Conservation (phyloP, 2,888 invertebrate genomes). For the Trachelus troglodyta region DNA sequence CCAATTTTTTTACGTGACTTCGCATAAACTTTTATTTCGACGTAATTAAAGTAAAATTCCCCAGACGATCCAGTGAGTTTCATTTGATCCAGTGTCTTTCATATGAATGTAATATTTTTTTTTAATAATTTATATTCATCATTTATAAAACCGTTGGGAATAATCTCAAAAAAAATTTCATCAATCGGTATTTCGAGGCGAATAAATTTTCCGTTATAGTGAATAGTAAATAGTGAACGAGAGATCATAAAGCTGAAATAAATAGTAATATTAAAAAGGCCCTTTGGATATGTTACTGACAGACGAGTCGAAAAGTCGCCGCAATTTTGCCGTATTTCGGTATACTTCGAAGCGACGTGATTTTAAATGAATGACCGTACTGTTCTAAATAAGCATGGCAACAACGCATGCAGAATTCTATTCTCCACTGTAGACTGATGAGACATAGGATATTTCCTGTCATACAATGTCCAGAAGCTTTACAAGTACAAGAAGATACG, state of each 20-base stretch:
- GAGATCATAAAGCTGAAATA: background rate
- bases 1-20: background rate
- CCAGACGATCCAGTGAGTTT: background rate
- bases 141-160: background rate
- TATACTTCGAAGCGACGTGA: background rate
- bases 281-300: background rate
- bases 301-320: background rate
- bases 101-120: background rate
- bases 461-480: background rate
- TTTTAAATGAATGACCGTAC: background rate
- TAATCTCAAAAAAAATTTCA: background rate
- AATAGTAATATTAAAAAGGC: background rate
- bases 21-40: background rate
- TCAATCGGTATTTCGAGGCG: background rate
- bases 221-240: background rate
- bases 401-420: background rate
- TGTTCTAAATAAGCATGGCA: background rate
- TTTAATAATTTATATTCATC: background rate
- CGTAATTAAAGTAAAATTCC: background rate
- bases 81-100: no score
- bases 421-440: background rate
- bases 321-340: background rate
- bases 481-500: background rate
- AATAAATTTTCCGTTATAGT: background rate
- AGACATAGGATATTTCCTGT: background rate